Conservation (phyloP, 2,113 vertebrate species). For the Podilymbus podiceps region DNA sequence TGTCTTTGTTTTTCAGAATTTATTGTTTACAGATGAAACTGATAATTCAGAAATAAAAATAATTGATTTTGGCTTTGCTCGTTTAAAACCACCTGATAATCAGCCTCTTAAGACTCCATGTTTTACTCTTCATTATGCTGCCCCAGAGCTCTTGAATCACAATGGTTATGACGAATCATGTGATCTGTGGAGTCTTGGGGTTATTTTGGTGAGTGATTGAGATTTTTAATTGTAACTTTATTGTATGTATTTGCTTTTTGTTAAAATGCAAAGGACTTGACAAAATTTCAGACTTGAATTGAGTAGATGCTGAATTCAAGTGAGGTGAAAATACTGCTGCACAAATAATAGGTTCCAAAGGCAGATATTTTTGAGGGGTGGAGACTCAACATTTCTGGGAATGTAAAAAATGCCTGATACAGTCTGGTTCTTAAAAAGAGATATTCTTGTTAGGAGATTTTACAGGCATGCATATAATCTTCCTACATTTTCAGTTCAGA, state of each 20-base stretch:
- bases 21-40: slow-evolving; percentile 93
- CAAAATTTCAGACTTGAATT: not conserved
- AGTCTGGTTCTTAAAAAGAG: not conserved
- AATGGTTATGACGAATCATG: slow-evolving; percentile 96
- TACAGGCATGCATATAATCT: not conserved
- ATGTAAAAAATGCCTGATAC: not conserved
- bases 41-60: slow-evolving; percentile 97
- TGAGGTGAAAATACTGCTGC: not conserved
- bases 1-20: slow-evolving; percentile 81
- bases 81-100: slow-evolving; percentile 95
- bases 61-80: slow-evolving; percentile 97
- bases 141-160: slow-evolving; percentile 92
- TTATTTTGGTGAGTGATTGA: slow-evolving; percentile 89
- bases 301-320: not conserved
- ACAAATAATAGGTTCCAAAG: not conserved
- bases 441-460: not conserved
- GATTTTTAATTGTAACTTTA: not conserved
- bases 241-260: not conserved
- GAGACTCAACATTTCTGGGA: not conserved
- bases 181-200: slow-evolving; percentile 97
- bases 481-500: not conserved
- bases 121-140: slow-evolving; percentile 96
- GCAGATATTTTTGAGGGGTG: not conserved
- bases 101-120: slow-evolving; percentile 96
- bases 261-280: not conserved